Base-by-base conservation (phyloP, 1,140 invertebrate species). In the Listronotus oregonensis region DNA sequence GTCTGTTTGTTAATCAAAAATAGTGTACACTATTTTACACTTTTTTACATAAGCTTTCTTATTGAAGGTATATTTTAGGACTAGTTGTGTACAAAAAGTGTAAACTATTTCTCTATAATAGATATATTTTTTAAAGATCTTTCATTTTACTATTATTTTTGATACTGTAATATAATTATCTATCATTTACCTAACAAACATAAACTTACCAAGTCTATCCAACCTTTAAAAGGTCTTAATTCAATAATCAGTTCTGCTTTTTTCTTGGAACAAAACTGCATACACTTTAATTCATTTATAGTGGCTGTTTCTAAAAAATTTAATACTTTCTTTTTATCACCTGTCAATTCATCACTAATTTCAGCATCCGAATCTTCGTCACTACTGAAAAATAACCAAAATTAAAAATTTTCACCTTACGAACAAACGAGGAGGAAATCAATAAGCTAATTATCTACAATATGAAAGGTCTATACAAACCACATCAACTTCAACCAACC, bases 281-380 rank as follows among this genome's bases (percentile, higher is more conserved):
- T 85, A 11, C 87, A 76, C 27, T 86, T 81, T 9, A 93, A 73
- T 75, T 93, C 91, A 15, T 80, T 81, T 44, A 84, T 66, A 18
- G 82, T 82, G 37, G 87, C 89, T 43, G 76, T 88, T 77, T 89
- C 88, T 70, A 93, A 83, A 74, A 93, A 92, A 44, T 91, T 86
- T 64, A 91, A 87, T 31, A 92, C 90, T 74, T 86, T 85, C 69
- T 85, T 86, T 60, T 90, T 89, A 70, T 90, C 85, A 34, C 82
- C 82, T 0, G 85, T 85, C 66, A 92, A 79, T 63, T 87, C 85
- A 66, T 89, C 84, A 8, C 85, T 85, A 69, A 89, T 80, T 78
- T 91, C 89, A 7, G 83, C 82, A 75, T 92, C 90, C 10, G 89
- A 90, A 74, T 91, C 90, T 44, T 87, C 87, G 81, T 89, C 87